These are phyloP conservation scores for Morelia viridis DNA, from an alignment of 2,797 vertebrate genomes.

Conservation along the genomic window DNA sequence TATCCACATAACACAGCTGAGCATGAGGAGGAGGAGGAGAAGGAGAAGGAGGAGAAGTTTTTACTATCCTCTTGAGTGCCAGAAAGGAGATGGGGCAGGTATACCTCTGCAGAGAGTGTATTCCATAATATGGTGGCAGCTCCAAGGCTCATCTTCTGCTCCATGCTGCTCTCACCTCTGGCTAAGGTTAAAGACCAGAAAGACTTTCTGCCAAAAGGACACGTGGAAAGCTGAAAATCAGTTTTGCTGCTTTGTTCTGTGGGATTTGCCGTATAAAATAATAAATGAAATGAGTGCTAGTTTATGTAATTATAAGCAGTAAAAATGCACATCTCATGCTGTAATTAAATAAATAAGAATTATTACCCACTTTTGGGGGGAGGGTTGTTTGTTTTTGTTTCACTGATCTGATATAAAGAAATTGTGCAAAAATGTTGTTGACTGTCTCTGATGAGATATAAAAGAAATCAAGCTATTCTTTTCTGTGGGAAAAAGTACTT, in stretches of 20 bases:
- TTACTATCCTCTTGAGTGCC: not conserved
- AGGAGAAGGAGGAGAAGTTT: not conserved
- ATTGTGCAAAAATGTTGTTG: not conserved
- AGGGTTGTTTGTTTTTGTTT: not conserved
- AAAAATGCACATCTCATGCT: not conserved
- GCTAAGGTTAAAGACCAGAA: not conserved
- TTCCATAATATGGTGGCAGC: not conserved
- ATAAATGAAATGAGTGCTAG: not conserved
- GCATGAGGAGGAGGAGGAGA: too few relatives aligned
- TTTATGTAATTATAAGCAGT: not conserved
- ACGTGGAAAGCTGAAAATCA: not conserved
- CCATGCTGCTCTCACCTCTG: not conserved
- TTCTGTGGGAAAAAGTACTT: constrained; percentile 9
- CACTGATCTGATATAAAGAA: constrained; percentile 12
- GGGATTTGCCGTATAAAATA: not conserved
- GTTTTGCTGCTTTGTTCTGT: not conserved
- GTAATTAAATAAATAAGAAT: not conserved
- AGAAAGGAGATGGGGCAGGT: not conserved
- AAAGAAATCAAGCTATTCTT: constrained; percentile 1
- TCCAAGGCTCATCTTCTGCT: not conserved
- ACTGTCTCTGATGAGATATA: constrained; percentile 9
- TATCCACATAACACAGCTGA: not conserved
- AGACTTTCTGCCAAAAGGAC: not conserved
- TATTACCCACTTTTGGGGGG: not conserved
- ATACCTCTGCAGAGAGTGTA: not conserved